Conservation (phyloP, 2,888 invertebrate genomes). For the Limenitis camilla region DNA sequence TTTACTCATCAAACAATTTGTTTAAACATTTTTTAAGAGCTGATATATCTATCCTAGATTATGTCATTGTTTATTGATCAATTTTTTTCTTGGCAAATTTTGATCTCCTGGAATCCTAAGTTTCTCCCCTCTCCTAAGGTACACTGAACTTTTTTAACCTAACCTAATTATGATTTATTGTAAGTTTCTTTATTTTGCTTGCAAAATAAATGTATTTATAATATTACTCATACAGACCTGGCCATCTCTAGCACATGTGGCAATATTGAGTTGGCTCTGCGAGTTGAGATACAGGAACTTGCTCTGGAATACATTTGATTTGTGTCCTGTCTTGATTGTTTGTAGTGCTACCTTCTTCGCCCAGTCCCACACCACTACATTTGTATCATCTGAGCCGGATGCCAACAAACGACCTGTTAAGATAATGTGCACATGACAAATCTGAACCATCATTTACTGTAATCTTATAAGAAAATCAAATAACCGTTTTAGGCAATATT, state of each 20-base stretch:
- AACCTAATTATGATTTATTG: neutral
- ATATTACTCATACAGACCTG: conserved; percentile 75
- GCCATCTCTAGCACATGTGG: conserved; percentile 92
- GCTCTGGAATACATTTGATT: conserved; percentile 90
- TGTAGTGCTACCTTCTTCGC: conserved; percentile 78
- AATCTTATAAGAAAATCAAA: too few species aligned
- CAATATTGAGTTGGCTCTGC: conserved; percentile 84
- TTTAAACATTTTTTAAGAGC: too few species aligned
- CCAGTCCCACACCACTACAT: conserved; percentile 95
- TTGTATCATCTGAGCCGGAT: conserved; percentile 93
- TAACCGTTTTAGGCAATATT: too few species aligned
- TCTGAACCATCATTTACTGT: too few species aligned
- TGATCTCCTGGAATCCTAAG: too few species aligned
- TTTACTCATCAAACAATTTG: too few species aligned
- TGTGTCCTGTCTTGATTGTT: conserved; percentile 86
- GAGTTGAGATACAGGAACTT: conserved; percentile 89
- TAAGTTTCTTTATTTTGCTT: neutral
- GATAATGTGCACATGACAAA: too few species aligned
- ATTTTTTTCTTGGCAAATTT: too few species aligned
- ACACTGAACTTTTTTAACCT: neutral
- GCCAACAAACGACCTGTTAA: conserved; percentile 80
- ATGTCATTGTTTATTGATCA: too few species aligned
- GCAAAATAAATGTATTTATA: neutral
- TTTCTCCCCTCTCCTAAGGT: too few species aligned
- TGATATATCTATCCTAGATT: too few species aligned